Evolutionary conservation across 2,888 invertebrate genomes (phyloP), one percentile per base, ranked within the genome.

Genomic region (Ormyrus pomaceus): DNA sequence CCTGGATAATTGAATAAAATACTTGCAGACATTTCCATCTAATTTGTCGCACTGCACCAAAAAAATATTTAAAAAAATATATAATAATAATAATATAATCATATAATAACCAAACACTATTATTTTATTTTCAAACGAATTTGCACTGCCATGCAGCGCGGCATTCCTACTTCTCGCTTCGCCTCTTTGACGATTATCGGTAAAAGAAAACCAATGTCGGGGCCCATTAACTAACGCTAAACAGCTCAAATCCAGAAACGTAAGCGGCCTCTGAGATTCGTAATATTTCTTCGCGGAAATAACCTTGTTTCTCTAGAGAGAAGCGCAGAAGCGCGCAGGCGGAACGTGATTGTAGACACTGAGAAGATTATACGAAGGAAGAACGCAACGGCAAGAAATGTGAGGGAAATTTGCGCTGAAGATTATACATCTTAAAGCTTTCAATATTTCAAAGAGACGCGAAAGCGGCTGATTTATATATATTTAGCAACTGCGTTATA

Each of bases 331-430:
- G 9, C 56, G 62, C 62, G 72, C 73, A 45, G 69, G 68, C 69
- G 68, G 46, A 79, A 73, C 73, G 79, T 62, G 73, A 73, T 79
- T 79, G 64, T 73, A 68, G 58, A 50, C 59, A 19, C 55, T 59
- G 66, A 78, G 65, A 78, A 65, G 72, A 78, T 77, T 66, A 77
- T 66, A n/a, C 58, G 9, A 46, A 48, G 13, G 53, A 50, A 53
- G 34, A 56, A 34, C 4, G 59, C 45, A 6, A 48, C 45, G 51
- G n/a, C 56, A 5, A 46, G 59, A 77, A 59, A 56, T 6, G n/a
- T 6, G 34, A 10, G 58, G 45, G 8, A 50, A 66, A 56, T 56
- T 74, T 66, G 46, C 51, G 5, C 19, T 19, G 56, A 10, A 58
- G 51, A 74, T 75, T 75, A 66, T 58, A 59, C 11, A 6, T 58